A percentile compares a stretch with the other conserved stretches of the same genome.
Conservation (phyloP, 2,113 vertebrate genomes). For the Actenoides hombroni region DNA sequence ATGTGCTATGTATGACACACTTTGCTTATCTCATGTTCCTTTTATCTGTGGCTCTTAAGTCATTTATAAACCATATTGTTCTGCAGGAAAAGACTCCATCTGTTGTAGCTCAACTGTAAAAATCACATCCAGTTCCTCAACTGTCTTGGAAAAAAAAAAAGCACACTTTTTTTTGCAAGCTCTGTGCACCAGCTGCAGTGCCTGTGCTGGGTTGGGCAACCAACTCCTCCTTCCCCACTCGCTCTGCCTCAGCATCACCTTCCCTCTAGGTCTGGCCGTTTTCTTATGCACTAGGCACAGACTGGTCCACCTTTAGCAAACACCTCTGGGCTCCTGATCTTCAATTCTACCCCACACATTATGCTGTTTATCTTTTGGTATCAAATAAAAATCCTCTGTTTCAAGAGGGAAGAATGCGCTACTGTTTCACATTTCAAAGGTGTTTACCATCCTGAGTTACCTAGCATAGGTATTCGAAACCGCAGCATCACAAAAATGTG, state of each 20-base stretch:
- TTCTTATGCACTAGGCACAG: not conserved
- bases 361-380: not conserved
- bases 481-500: not conserved
- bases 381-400: not conserved
- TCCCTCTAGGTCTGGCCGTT: not conserved
- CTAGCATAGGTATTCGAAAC: not conserved
- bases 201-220: not conserved
- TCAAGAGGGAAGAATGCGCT: not conserved
- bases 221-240: not conserved
- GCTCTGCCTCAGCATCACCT: not conserved
- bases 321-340: not conserved
- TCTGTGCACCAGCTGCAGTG: not conserved
- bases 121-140: not conserved
- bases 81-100: not conserved
- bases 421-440: not conserved
- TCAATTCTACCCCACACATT: fast-evolving
- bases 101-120: not conserved
- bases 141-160: not conserved
- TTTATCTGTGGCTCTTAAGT: not conserved
- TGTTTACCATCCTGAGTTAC: not conserved
- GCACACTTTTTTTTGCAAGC: not conserved
- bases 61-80: not conserved
- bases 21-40: not conserved
- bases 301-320: not conserved
- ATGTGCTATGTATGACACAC: fast-evolving